A percentile compares a stretch with the other conserved stretches of the same genome.
These are phyloP conservation scores for Wiebesia pumilae DNA, from an alignment of 1,140 invertebrate genomes.

Conservation along the genomic window DNA sequence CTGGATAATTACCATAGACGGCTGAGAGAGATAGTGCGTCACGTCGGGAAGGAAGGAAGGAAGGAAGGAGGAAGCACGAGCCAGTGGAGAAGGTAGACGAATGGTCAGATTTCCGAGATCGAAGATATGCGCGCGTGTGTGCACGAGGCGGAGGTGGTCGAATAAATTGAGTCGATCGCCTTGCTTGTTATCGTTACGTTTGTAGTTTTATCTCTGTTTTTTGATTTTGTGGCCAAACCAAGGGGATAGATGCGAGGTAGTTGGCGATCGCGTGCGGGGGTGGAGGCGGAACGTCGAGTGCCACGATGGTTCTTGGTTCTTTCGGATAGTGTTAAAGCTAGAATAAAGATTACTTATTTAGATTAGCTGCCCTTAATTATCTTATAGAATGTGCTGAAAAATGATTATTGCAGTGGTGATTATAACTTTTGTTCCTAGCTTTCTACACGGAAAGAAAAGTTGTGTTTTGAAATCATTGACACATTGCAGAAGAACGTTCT, in stretches of 20 bases:
- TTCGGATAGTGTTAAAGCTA: slow-evolving; percentile 1
- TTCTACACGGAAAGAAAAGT: too few relatives aligned
- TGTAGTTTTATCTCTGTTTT: slow-evolving; percentile 1
- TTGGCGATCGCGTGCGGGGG: neutral
- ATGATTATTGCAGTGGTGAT: neutral
- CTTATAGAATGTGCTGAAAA: neutral
- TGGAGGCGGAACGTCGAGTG: neutral
- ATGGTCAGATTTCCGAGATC: slow-evolving; percentile 45
- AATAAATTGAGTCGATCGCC: neutral
- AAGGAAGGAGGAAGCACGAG: slow-evolving; percentile 1
- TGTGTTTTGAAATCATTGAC: too few relatives aligned
- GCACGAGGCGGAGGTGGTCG: neutral
- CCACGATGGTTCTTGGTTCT: neutral
- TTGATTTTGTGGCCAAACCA: neutral
- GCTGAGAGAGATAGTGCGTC: neutral
- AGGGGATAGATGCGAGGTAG: neutral
- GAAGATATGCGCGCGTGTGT: slow-evolving; percentile 2
- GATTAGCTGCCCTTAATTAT: neutral
- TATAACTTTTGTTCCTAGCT: neutral
- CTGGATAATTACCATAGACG: slow-evolving; percentile 47
- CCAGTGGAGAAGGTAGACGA: slow-evolving; percentile 39
- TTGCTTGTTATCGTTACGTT: neutral
- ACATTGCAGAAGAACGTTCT: too few relatives aligned
- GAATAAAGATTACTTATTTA: slow-evolving; percentile 2
- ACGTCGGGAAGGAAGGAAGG: slow-evolving; percentile 32